These are phyloP conservation scores for Bombylius major DNA, from an alignment of 2,888 invertebrate species.

Conservation along the genomic window DNA sequence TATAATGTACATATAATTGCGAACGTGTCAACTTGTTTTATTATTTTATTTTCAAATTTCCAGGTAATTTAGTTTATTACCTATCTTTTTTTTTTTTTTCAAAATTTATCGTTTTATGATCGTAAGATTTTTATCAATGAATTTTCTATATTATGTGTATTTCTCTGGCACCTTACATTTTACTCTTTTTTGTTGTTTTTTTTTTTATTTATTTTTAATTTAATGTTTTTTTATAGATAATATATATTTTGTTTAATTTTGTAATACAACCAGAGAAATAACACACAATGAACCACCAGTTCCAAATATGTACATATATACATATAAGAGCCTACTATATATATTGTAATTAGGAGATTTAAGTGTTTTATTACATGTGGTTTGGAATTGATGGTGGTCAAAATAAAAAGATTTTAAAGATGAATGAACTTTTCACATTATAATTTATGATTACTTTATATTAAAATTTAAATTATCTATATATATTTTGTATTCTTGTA, in stretches of 20 bases:
- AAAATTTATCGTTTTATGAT: slow-evolving; percentile 10
- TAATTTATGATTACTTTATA: background rate
- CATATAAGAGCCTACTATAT: background rate
- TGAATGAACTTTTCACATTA: background rate
- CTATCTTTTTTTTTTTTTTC: background rate
- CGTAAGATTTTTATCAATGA: slow-evolving; percentile 6
- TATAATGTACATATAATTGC: background rate
- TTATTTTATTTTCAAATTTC: background rate
- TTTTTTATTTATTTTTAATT: too few species aligned
- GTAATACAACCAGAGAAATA: too few species aligned
- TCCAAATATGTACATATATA: too few species aligned
- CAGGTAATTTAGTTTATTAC: slow-evolving; percentile 8
- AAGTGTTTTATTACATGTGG: background rate
- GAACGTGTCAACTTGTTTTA: slow-evolving; percentile 1
- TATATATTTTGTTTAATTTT: too few species aligned
- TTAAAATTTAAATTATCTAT: background rate
- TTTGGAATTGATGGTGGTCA: background rate
- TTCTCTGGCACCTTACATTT: too few species aligned
- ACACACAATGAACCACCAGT: too few species aligned
- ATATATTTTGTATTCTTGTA: too few species aligned
- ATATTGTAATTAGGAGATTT: background rate
- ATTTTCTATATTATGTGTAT: background rate
- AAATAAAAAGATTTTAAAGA: background rate
- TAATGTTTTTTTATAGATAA: too few species aligned
- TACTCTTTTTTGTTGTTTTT: too few species aligned